Percentiles rank a stretch among this genome's conserved stretches.
These are phyloP conservation scores for Toxotes jaculatrix DNA, from an alignment of 2,113 vertebrate species.

Conservation along the genomic window DNA sequence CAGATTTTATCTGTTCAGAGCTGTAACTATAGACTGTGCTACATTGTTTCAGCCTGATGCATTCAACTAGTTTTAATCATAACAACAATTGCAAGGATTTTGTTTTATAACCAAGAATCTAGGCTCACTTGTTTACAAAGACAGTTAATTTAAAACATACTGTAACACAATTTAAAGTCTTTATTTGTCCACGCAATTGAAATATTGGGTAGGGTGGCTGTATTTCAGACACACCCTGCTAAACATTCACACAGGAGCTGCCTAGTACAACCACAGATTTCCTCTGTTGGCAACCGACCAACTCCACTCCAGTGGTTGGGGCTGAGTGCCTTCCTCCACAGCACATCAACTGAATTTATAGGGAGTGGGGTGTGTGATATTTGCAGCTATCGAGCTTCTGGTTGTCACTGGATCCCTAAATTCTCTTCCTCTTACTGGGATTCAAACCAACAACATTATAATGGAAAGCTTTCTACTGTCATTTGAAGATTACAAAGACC, in stretches of 20 bases:
- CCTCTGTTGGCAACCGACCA: constrained; percentile 70
- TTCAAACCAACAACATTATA: constrained; percentile 46
- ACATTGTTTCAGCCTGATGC: constrained; percentile 31
- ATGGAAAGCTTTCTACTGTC: constrained; percentile 14
- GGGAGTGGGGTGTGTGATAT: constrained; percentile 59
- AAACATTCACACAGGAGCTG: constrained; percentile 76
- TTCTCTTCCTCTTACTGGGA: constrained; percentile 42
- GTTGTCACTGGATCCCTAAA: constrained; percentile 65
- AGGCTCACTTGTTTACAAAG: constrained; percentile 17
- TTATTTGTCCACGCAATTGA: constrained; percentile 59
- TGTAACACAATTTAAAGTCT: constrained; percentile 19
- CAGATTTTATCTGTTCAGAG: constrained; percentile 49
- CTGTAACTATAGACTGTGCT: constrained; percentile 10
- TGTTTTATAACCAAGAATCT: neutral
- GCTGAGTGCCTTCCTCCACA: constrained; percentile 70
- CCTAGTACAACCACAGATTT: constrained; percentile 72
- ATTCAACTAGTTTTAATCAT: constrained; percentile 31
- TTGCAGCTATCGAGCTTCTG: constrained; percentile 65
- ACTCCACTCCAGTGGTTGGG: constrained; percentile 63
- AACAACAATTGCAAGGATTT: constrained; percentile 19
- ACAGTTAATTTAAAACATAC: constrained; percentile 1
- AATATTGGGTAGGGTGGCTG: constrained; percentile 50
- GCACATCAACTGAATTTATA: constrained; percentile 76
- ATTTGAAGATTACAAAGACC: constrained; percentile 28
- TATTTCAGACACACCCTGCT: constrained; percentile 71